Conservation (phyloP, 2,113 vertebrate species). For the Caranx melampygus region DNA sequence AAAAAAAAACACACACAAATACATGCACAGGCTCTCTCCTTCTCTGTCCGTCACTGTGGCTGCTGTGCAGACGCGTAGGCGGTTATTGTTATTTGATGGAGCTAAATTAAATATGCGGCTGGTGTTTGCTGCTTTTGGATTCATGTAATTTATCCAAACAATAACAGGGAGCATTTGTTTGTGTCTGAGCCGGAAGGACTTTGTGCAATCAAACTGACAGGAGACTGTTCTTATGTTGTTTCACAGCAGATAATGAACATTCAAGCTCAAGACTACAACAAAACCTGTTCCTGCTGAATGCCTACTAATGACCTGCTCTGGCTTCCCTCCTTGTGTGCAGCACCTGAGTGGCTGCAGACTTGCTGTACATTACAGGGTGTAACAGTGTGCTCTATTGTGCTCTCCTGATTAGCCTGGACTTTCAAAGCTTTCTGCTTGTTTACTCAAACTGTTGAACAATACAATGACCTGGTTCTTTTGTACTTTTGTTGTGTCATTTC, state of each 20-base stretch:
- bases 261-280: conserved; percentile 28
- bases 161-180: conserved; percentile 41
- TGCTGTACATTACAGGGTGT: neutral
- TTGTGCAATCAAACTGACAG: conserved; percentile 29
- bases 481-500: neutral
- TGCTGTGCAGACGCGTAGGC: conserved; percentile 44
- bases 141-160: conserved; percentile 42
- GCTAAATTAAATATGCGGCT: conserved; percentile 50
- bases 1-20: conserved; percentile 11
- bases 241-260: conserved; percentile 37
- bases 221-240: conserved; percentile 26
- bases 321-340: conserved; percentile 26
- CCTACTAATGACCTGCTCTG: conserved; percentile 32
- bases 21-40: neutral
- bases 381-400: neutral
- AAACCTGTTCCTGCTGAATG: conserved; percentile 33
- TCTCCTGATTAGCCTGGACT: no score
- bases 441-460: conserved; percentile 14
- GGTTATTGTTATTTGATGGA: conserved; percentile 54
- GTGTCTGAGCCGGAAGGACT: conserved; percentile 27
- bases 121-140: conserved; percentile 30
- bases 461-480: neutral
- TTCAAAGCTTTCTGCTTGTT: neutral
- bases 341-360: neutral
- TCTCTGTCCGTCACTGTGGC: conserved; percentile 10